Evolutionary conservation across 2,888 invertebrate species (phyloP), one percentile per base, ranked within the genome.

Genomic region (Heteromyza rotundicornis): DNA sequence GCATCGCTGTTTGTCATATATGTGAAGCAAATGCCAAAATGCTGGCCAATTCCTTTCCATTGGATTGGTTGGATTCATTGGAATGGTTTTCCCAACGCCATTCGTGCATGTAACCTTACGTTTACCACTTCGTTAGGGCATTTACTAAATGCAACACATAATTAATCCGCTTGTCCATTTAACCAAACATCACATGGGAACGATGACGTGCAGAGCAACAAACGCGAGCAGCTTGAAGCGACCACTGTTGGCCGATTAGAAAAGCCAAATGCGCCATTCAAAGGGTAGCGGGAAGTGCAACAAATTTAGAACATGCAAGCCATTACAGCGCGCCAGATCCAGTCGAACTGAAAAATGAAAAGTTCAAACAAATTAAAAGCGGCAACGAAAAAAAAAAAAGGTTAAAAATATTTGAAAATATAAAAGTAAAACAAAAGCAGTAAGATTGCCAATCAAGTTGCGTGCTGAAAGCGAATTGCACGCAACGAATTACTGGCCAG

Each of bases 391-490:
- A n/a, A 36, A n/a, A 14, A 12, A 17, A 36, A 51, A 22, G 24
- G 16, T 8, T 44, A 56, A 60, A 54, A 60, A 53, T 22, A 14
- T n/a, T 56, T 14, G 35, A 57, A 20, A 23, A 20, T 36, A 16
- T 7, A n/a, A 5, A 50, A 50, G 12, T 35, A 12, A 5, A 51
- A 23, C 50, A 22, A 24, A 44, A 24, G 24, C 27, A 58, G 16
- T 63, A 47, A 12, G 22, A 50, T 54, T 32, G 20, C 51, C 12
- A 54, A 62, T 40, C 54, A 53, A 51, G 20, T 69, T 63, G 69
- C 69, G 64, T 69, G 69, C 52, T 63, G 51, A 44, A 61, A 60
- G 16, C 23, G 16, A 7, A 12, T 7, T 32, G 60, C 68, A 69
- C 67, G 68, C 66, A 52, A 68, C 24, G 17, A 23, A 36, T 2